Evolutionary conservation across 2,888 invertebrate genomes (phyloP).

Genomic region (Troglohyphantes excavatus): DNA sequence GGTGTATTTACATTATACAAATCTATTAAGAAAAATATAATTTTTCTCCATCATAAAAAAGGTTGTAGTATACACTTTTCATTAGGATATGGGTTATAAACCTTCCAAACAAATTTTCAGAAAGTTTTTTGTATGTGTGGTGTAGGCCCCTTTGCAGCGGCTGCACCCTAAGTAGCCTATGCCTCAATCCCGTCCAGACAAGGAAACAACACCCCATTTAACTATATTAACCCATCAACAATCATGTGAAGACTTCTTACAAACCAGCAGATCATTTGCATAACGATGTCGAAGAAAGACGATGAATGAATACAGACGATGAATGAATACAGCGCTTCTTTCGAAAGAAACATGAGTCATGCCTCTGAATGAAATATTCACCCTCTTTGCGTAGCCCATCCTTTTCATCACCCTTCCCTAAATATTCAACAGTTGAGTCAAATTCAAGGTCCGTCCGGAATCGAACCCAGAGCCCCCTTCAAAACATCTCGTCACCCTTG

Average conservation of each 20-base stretch:
- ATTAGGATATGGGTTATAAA: too few relatives aligned
- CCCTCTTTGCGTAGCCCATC: neutral
- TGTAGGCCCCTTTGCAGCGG: too few relatives aligned
- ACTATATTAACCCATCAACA: too few relatives aligned
- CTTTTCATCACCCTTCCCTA: slow-evolving; percentile 6
- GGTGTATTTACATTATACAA: too few relatives aligned
- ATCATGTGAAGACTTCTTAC: too few relatives aligned
- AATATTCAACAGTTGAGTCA: slow-evolving; percentile 51
- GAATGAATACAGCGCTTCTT: slow-evolving; percentile 6
- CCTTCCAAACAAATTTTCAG: too few relatives aligned
- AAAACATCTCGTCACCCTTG: slow-evolving; percentile 14
- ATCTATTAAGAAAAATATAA: too few relatives aligned
- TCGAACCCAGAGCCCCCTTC: neutral
- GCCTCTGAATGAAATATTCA: neutral
- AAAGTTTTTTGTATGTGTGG: too few relatives aligned
- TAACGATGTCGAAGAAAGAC: neutral
- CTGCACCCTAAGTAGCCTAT: too few relatives aligned
- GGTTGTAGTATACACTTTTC: too few relatives aligned
- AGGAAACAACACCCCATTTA: too few relatives aligned
- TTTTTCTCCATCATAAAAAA: too few relatives aligned
- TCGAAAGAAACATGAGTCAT: slow-evolving; percentile 28
- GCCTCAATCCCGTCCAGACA: neutral
- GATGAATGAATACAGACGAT: slow-evolving; percentile 9
- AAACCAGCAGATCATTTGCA: neutral
- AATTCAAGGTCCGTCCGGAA: slow-evolving; percentile 40